These are phyloP conservation scores for Synaphobranchus kaupii DNA, from an alignment of 2,797 vertebrate genomes.

Conservation along the genomic window DNA sequence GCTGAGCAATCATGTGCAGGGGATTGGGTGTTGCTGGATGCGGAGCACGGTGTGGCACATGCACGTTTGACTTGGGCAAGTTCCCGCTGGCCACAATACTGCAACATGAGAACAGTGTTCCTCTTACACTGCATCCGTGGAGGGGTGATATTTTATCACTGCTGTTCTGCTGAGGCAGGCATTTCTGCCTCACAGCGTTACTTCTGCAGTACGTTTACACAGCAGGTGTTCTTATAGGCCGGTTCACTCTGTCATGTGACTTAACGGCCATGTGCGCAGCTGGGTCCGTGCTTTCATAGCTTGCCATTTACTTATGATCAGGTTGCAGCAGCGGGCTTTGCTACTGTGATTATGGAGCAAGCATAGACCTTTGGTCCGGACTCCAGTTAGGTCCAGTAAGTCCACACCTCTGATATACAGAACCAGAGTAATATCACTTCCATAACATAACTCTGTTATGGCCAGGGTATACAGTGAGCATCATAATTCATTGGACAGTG, in stretches of 20 bases:
- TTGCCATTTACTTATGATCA: not conserved
- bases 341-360: not conserved
- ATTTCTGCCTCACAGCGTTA: not conserved
- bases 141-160: not conserved
- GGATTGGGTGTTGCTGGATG: not conserved
- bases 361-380: not conserved
- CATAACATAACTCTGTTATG: not conserved
- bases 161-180: not conserved
- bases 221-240: not conserved
- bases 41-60: not conserved
- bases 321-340: not conserved
- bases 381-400: not conserved
- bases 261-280: not conserved
- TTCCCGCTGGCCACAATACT: not conserved
- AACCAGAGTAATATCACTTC: not conserved
- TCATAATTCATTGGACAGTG: too few species aligned
- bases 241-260: not conserved
- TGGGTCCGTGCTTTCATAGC: not conserved
- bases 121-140: not conserved
- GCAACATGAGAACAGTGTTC: not conserved
- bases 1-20: not conserved
- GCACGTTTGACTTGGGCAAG: not conserved
- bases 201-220: not conserved
- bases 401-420: not conserved
- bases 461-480: too few species aligned